These are phyloP conservation scores for Drosophila meridiana DNA, from an alignment of 2,888 invertebrate genomes.

Conservation along the genomic window DNA sequence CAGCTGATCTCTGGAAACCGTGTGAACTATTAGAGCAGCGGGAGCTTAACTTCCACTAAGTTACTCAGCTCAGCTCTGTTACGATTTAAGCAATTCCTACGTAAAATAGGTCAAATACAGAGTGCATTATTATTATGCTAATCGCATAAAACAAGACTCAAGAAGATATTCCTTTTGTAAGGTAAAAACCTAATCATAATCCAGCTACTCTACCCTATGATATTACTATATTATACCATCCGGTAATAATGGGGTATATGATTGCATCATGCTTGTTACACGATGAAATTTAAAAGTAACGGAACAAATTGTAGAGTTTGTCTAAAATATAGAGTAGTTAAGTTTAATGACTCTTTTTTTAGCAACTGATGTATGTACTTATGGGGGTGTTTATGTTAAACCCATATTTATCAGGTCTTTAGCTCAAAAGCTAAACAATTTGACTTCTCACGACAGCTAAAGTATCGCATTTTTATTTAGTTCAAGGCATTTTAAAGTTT, in stretches of 20 bases:
- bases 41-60: background rate
- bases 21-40: background rate
- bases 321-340: background rate
- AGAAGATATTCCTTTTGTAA: background rate
- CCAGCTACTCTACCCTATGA: background rate
- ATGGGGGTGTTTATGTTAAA: conserved; percentile 2
- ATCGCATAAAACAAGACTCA: background rate
- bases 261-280: background rate
- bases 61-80: background rate
- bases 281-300: background rate
- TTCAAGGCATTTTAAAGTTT: conserved; percentile 18
- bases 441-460: background rate
- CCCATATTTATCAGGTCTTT: background rate
- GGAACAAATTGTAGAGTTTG: background rate
- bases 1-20: background rate
- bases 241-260: background rate
- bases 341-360: background rate
- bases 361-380: background rate
- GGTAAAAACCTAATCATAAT: background rate
- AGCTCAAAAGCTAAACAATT: background rate
- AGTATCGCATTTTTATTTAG: background rate
- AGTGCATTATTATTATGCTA: background rate
- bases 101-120: background rate
- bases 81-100: background rate
- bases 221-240: background rate